phyloP scores from a whole-genome alignment of 2,888 invertebrate species.

The Metacarcinus magister region DNA sequence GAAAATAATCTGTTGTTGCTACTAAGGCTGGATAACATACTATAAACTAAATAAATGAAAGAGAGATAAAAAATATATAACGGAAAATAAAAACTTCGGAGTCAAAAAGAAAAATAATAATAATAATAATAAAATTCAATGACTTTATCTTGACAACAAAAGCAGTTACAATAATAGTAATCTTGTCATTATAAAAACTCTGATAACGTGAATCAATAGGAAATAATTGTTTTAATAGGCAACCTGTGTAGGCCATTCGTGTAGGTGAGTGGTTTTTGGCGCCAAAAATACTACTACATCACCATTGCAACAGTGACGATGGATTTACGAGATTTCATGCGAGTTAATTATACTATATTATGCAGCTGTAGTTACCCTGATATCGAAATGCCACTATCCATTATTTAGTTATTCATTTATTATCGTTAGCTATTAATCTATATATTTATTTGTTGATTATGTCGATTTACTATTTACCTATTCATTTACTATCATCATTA shows the following conservation, averaged over 20 bases:
- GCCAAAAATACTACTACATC: neutral
- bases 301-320: neutral
- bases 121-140: neutral
- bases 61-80: neutral
- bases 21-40: neutral
- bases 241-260: no score
- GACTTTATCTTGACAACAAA: neutral
- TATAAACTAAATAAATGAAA: neutral
- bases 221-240: neutral
- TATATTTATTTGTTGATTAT: no score
- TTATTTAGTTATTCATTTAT: no score
- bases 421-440: no score
- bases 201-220: neutral
- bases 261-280: no score
- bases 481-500: no score
- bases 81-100: no score
- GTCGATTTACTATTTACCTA: no score
- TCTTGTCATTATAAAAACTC: neutral
- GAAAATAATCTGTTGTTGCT: neutral
- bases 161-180: neutral
- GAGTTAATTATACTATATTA: neutral
- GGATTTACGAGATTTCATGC: neutral
- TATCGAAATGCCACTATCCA: neutral
- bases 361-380: neutral
- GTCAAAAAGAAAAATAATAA: neutral